These are phyloP conservation scores for Pediacus dermestoides DNA, from an alignment of 2,888 invertebrate species.

Conservation along the genomic window DNA sequence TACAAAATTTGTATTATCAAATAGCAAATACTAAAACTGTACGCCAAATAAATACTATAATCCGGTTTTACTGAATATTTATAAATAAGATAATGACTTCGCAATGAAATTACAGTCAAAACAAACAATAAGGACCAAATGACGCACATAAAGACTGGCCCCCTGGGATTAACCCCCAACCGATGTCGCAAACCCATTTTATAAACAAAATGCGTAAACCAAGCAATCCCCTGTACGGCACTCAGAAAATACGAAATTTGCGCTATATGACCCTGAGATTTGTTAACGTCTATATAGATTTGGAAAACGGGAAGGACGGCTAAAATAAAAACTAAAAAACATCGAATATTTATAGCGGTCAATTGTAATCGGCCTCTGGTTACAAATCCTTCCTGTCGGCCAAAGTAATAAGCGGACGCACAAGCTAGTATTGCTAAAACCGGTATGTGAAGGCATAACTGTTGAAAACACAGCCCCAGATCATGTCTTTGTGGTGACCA, in stretches of 20 bases:
- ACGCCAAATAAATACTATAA: slow-evolving; percentile 47
- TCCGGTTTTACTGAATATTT: slow-evolving; percentile 37
- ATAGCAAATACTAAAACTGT: slow-evolving; percentile 60
- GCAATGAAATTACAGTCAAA: slow-evolving; percentile 64
- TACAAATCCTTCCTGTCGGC: slow-evolving; percentile 62
- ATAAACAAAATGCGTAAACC: slow-evolving; percentile 79
- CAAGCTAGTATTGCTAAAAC: slow-evolving; percentile 71
- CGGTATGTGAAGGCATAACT: slow-evolving; percentile 75
- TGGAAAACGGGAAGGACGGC: slow-evolving; percentile 66
- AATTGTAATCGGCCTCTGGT: slow-evolving; percentile 62
- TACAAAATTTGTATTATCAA: slow-evolving; percentile 66
- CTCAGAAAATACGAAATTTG: slow-evolving; percentile 70
- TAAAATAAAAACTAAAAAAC: slow-evolving; percentile 60
- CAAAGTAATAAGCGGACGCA: slow-evolving; percentile 77
- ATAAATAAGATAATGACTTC: slow-evolving; percentile 59
- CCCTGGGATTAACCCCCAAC: slow-evolving; percentile 66
- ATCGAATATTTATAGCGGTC: slow-evolving; percentile 62
- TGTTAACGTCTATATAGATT: slow-evolving; percentile 61
- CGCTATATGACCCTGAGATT: slow-evolving; percentile 51
- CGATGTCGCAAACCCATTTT: slow-evolving; percentile 64
- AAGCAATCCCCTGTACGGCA: slow-evolving; percentile 69
- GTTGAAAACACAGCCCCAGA: slow-evolving; percentile 82
- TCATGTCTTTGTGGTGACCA: slow-evolving; percentile 70
- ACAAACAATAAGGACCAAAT: slow-evolving; percentile 68
- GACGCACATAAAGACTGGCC: slow-evolving; percentile 66